These are phyloP conservation scores for Bimastos eiseni DNA, from an alignment of 2,888 invertebrate species.

Conservation along the genomic window DNA sequence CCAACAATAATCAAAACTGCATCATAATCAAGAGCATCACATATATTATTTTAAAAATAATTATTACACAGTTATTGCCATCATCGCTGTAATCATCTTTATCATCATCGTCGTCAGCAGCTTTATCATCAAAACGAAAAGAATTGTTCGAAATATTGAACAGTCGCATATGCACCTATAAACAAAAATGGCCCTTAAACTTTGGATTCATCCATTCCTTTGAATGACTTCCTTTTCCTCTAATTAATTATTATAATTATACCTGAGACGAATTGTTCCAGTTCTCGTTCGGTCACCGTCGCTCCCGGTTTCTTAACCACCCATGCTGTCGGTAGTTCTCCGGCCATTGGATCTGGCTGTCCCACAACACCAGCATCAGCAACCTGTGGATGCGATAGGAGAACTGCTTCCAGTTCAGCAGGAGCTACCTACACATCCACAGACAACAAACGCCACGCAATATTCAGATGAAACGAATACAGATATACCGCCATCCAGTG, in stretches of 20 bases:
- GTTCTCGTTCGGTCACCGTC: background rate
- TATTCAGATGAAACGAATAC: too few species aligned
- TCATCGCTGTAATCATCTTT: too few species aligned
- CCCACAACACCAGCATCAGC: slow-evolving; percentile 35
- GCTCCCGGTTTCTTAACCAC: slow-evolving; percentile 26
- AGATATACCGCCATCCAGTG: background rate
- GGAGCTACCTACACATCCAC: slow-evolving; percentile 32
- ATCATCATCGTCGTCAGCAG: too few species aligned
- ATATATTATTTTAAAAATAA: too few species aligned
- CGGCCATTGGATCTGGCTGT: slow-evolving; percentile 4
- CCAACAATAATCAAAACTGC: too few species aligned
- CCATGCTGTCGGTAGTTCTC: slow-evolving; percentile 35
- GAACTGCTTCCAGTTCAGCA: slow-evolving; percentile 33
- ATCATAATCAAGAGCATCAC: too few species aligned
- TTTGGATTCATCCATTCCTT: background rate
- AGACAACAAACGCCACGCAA: background rate
- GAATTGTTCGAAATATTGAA: too few species aligned
- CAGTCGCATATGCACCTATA: too few species aligned
- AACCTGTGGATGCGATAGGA: slow-evolving; percentile 30
- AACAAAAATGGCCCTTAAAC: too few species aligned
- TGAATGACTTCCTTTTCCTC: background rate
- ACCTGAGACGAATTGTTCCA: slow-evolving; percentile 1
- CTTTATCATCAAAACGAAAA: too few species aligned
- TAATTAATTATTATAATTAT: background rate
- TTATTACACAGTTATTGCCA: too few species aligned